phyloP scores from a whole-genome alignment of 2,888 invertebrate genomes.

The Scrobipalpa atriplicella region DNA sequence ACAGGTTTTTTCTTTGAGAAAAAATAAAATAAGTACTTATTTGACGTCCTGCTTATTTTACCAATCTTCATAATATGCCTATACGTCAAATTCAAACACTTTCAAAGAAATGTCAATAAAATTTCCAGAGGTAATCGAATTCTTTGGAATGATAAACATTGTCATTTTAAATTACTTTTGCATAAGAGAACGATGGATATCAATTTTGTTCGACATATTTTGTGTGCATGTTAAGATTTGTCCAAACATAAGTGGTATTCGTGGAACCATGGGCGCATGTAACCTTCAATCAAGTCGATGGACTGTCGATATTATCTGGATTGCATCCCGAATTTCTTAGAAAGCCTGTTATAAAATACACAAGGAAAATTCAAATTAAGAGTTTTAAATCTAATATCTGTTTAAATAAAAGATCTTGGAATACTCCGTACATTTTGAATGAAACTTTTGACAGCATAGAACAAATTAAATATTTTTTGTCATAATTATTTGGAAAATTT shows the following conservation, averaged over 20 bases:
- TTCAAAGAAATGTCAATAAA: conserved; percentile 24
- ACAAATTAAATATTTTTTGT: too few relatives aligned
- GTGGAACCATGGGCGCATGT: conserved; percentile 11
- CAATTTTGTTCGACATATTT: conserved; percentile 1
- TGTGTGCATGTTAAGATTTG: conserved; percentile 1
- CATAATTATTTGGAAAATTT: too few relatives aligned
- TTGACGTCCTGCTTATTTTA: too few relatives aligned
- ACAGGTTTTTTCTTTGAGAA: too few relatives aligned
- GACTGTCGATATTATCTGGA: conserved; percentile 17
- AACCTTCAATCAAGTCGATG: conserved; percentile 18
- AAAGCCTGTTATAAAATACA: not conserved
- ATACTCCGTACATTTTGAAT: too few relatives aligned
- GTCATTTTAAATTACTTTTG: conserved; percentile 9
- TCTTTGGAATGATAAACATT: conserved; percentile 25
- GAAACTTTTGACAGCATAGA: too few relatives aligned
- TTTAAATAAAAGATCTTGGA: too few relatives aligned
- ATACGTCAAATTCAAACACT: too few relatives aligned
- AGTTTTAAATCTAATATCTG: too few relatives aligned
- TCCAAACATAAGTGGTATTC: conserved; percentile 3
- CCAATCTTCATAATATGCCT: too few relatives aligned
- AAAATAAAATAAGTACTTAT: too few relatives aligned
- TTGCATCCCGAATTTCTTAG: conserved; percentile 5
- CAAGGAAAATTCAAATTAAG: not conserved
- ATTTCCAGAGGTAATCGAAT: conserved; percentile 28
- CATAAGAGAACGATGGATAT: conserved; percentile 9